Evolutionary conservation across 2,888 invertebrate genomes (phyloP), one percentile per base, ranked within the genome.

Genomic region (Allolobophora icterica): DNA sequence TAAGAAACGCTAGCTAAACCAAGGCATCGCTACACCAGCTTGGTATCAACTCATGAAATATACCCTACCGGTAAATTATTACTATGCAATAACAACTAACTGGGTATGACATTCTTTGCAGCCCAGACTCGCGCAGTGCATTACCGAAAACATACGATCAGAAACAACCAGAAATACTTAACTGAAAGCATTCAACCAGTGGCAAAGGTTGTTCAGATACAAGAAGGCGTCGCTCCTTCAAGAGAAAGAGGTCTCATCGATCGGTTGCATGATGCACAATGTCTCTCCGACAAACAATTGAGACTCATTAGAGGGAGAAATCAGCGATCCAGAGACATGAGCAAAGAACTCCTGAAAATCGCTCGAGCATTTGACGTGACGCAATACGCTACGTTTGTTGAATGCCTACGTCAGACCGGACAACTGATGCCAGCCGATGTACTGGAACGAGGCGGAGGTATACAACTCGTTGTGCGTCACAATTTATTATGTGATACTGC

Each of bases 111-210:
- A 71, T n/a, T 71, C 71, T 71, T 71, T 71, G 30, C 71, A 71
- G 71, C 71, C n/a, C 71, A 71, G 11, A 11, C 8, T 0, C 71
- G 71, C n/a, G n/a, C 13, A 1, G 30, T 71, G 3, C 71, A 71
- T n/a, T 71, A n/a, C n/a, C 71, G 71, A 71, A 71, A n/a, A 71
- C 30, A 71, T n/a, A 71, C 71, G 30, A 71, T 71, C n/a, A 71
- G 71, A 71, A 71, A n/a, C 71, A 71, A 71, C n/a, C 71, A 71
- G n/a, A 71, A 71, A n/a, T 71, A 71, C 71, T 71, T 71, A 11
- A 71, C n/a, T n/a, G 71, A 71, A n/a, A 71, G n/a, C 71, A 71
- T 71, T 71, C 30, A n/a, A 71, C n/a, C 71, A n/a, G 11, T 4
- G 71, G n/a, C 71, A 11, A n/a, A 71, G 71, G n/a, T 71, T n/a